A percentile compares a stretch with the other conserved stretches of the same genome.
Conservation (phyloP, 2,888 invertebrate species). For the Cistogaster globosa region DNA sequence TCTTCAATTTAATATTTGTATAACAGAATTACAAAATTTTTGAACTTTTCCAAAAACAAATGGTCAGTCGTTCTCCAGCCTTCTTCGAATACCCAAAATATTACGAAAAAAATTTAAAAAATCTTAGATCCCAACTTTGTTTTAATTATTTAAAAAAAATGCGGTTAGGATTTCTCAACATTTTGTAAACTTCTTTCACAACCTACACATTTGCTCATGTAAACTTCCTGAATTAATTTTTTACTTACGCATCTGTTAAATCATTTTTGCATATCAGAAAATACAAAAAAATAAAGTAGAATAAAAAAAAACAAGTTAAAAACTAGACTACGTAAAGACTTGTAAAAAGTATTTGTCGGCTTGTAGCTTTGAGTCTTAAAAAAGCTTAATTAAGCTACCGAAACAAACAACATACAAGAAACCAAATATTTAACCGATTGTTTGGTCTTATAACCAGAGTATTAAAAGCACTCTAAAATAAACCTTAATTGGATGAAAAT, state of each 20-base stretch:
- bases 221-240: slow-evolving; percentile 36
- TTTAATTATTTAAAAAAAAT: too few species aligned
- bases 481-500: slow-evolving; percentile 72
- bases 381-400: slow-evolving; percentile 71
- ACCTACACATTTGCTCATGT: background rate
- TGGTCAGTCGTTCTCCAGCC: too few species aligned
- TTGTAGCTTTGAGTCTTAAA: slow-evolving; percentile 61
- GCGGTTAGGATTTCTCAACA: background rate
- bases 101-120: too few species aligned
- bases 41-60: too few species aligned
- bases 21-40: too few species aligned
- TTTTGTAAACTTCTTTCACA: background rate
- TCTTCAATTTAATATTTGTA: too few species aligned
- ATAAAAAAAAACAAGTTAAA: background rate
- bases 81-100: too few species aligned
- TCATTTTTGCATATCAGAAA: slow-evolving; percentile 1
- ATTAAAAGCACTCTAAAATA: slow-evolving; percentile 60
- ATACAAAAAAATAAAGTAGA: background rate
- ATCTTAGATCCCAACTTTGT: too few species aligned
- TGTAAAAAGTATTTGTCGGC: slow-evolving; percentile 65
- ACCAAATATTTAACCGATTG: slow-evolving; percentile 45
- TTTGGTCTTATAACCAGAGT: background rate
- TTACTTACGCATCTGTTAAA: slow-evolving; percentile 48
- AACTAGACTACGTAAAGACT: slow-evolving; percentile 27
- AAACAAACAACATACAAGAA: slow-evolving; percentile 56